Percentiles rank a stretch among this genome's conserved stretches.
Conservation (phyloP, 2,888 invertebrate genomes). For the Harpalus rufipes region DNA sequence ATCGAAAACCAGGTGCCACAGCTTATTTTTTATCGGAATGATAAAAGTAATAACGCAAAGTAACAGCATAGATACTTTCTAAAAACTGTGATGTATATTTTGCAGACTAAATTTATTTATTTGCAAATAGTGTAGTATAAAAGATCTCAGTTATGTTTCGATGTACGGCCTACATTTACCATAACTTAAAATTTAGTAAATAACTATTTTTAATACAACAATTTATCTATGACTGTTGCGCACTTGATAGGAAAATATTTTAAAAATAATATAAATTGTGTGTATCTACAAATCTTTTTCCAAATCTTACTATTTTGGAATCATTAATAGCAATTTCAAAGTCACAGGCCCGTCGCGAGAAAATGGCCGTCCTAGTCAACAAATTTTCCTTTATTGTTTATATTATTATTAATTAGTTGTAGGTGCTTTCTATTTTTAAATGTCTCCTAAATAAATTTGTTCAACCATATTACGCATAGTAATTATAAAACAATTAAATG, state of each 20-base stretch:
- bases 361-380: too few species aligned
- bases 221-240: conserved; percentile 56
- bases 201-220: conserved; percentile 50
- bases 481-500: too few species aligned
- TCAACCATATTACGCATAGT: too few species aligned
- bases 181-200: conserved; percentile 49
- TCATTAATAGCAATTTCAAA: neutral
- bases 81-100: conserved; percentile 47
- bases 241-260: conserved; percentile 40
- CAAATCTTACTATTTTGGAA: neutral
- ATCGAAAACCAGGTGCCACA: conserved; percentile 53
- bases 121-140: conserved; percentile 1
- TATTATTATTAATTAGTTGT: too few species aligned
- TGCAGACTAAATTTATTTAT: conserved; percentile 21
- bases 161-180: conserved; percentile 46
- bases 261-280: conserved; percentile 4
- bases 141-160: conserved; percentile 16
- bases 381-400: too few species aligned
- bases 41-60: conserved; percentile 56
- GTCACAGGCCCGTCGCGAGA: neutral
- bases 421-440: too few species aligned
- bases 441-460: too few species aligned
- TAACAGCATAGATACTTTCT: conserved; percentile 52
- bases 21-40: conserved; percentile 60
- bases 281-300: conserved; percentile 4